Evolutionary conservation across 2,113 vertebrate genomes (phyloP).

Genomic region (Cichladusa arquata): DNA sequence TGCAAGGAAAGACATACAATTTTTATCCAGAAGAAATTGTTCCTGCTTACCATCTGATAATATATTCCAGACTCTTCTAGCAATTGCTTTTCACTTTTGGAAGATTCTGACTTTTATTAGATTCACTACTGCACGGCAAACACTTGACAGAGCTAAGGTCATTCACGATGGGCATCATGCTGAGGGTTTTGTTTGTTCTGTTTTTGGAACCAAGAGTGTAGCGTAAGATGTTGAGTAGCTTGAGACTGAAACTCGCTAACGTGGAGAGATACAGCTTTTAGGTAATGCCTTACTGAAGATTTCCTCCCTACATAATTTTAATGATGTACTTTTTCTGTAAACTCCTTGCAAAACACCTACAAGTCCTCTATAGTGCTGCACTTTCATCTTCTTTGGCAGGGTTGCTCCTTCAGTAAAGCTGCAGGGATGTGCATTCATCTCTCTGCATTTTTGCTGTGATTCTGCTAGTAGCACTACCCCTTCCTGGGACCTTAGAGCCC

Average conservation of each 20-base stretch:
- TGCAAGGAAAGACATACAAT: background rate
- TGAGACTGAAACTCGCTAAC: background rate
- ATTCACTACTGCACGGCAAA: background rate
- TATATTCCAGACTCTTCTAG: background rate
- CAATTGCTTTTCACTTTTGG: background rate
- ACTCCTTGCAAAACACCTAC: background rate
- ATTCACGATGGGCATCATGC: background rate
- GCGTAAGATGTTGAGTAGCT: background rate
- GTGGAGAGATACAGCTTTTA: background rate
- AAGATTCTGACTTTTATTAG: background rate
- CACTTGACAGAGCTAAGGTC: background rate
- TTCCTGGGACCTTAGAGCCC: background rate
- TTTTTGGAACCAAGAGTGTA: background rate
- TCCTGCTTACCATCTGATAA: background rate
- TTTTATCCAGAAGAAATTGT: slow-evolving; percentile 8
- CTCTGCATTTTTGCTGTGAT: background rate
- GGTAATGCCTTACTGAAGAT: background rate
- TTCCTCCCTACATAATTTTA: background rate
- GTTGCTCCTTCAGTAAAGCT: background rate
- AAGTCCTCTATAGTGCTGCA: background rate
- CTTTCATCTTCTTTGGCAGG: background rate
- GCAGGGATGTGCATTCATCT: background rate
- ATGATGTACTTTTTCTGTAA: background rate
- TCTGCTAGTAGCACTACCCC: background rate
- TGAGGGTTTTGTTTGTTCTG: background rate